Evolutionary conservation across 35 echinoderm and acorn worm species (phyloP).

Genomic region (Eucidaris tribuloides): DNA sequence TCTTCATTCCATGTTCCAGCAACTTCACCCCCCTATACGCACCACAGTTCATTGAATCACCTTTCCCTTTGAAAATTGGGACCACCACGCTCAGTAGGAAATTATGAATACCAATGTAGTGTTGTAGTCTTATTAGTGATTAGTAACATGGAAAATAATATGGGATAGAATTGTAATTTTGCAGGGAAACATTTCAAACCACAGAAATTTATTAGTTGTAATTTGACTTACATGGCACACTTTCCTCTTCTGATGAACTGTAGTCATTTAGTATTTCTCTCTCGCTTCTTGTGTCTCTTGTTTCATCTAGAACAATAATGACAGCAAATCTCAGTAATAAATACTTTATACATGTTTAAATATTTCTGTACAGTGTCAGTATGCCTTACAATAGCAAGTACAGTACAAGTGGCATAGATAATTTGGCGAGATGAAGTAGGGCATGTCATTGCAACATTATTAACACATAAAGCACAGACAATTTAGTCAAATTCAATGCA

Average conservation of each 20-base stretch:
- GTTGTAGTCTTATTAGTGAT: no score
- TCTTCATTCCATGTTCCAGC: no score
- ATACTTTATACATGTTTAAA: neutral
- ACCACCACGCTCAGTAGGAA: no score
- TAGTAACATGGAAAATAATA: no score
- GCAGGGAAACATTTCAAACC: no score
- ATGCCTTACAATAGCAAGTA: neutral
- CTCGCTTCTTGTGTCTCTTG: neutral
- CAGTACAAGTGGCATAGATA: neutral
- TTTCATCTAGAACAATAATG: neutral
- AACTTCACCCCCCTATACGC: no score
- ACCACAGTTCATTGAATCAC: no score
- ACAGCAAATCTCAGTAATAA: neutral
- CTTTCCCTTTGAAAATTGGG: no score
- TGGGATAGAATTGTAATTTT: no score
- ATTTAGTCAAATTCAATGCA: neutral
- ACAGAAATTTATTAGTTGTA: no score
- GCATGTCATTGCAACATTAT: neutral
- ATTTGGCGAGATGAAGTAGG: neutral
- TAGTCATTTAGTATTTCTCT: slow-evolving; percentile 41
- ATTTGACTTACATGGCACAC: slow-evolving; percentile 53
- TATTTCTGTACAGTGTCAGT: neutral
- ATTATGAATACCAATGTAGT: no score
- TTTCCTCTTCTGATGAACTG: slow-evolving; percentile 31
- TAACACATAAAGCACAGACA: neutral